Evolutionary conservation across 2,113 vertebrate species (phyloP).

Genomic region (Ailuropoda melanoleuca): DNA sequence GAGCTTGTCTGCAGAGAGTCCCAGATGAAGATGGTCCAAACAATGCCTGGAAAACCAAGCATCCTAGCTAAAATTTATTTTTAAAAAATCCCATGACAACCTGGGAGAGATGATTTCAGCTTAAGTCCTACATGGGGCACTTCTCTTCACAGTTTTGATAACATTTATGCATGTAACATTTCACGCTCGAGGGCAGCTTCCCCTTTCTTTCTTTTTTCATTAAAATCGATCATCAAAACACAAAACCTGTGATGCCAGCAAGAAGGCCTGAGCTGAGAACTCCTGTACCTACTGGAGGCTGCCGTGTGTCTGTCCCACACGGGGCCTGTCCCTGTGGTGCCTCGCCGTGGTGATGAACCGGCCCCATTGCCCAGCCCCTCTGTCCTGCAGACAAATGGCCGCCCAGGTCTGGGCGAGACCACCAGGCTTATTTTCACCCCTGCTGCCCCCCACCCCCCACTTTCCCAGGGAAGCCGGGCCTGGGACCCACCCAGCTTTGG

Average conservation of each 20-base stretch:
- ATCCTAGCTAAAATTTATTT: conserved; percentile 44
- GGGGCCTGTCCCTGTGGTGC: conserved; percentile 58
- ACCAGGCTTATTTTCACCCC: not conserved
- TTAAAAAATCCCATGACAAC: conserved; percentile 53
- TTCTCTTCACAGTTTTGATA: conserved; percentile 75
- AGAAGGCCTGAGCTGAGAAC: conserved; percentile 64
- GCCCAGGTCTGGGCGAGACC: conserved; percentile 49
- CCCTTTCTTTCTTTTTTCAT: conserved; percentile 18
- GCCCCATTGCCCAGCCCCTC: not conserved
- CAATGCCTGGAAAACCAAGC: conserved; percentile 57
- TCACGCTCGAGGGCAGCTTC: conserved; percentile 68
- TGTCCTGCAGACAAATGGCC: conserved; percentile 39
- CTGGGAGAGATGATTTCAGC: conserved; percentile 72
- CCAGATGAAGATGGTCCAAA: conserved; percentile 70
- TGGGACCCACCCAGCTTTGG: not conserved
- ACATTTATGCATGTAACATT: conserved; percentile 66
- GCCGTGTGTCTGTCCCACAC: conserved; percentile 61
- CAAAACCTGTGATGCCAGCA: conserved; percentile 43
- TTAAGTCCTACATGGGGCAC: conserved; percentile 52
- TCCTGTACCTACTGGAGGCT: conserved; percentile 71
- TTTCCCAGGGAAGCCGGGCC: conserved; percentile 48
- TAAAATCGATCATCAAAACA: conserved; percentile 71
- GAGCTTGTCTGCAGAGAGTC: conserved; percentile 34
- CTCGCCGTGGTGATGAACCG: conserved; percentile 56
- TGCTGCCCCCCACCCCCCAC: not conserved